Conservation (phyloP, 1,140 invertebrate species). For the Bombus impatiens region DNA sequence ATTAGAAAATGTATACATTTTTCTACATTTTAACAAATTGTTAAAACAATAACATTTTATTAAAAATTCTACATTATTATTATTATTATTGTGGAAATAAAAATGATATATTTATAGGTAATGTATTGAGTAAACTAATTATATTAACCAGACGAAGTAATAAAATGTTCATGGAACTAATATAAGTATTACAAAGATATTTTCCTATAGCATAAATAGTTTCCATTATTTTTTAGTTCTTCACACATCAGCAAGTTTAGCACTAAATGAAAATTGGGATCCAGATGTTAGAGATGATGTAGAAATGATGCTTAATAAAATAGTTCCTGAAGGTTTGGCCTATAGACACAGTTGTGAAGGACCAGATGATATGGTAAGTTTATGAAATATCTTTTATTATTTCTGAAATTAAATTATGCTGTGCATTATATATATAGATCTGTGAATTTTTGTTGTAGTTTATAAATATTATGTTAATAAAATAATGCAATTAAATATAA, state of each 20-base stretch:
- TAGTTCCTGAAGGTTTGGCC: conserved; percentile 97
- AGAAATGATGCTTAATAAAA: conserved; percentile 99
- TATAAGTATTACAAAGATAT: conserved; percentile 7
- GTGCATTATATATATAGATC: not conserved
- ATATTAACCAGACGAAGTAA: not conserved
- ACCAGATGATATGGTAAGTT: conserved; percentile 97
- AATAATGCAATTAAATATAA: not conserved
- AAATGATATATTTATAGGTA: not conserved
- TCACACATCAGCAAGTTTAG: conserved; percentile 98
- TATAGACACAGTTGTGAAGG: conserved; percentile 98
- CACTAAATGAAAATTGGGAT: conserved; percentile 99
- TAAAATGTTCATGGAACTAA: not conserved
- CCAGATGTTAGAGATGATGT: conserved; percentile 98
- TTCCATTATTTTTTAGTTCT: conserved; percentile 89
- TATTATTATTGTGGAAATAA: too few species aligned
- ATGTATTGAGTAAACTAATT: conserved; percentile 26
- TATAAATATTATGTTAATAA: conserved; percentile 3
- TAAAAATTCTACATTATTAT: not conserved
- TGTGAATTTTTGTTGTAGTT: not conserved
- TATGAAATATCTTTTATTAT: not conserved
- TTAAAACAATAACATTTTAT: not conserved
- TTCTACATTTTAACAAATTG: too few species aligned
- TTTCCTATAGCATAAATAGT: not conserved
- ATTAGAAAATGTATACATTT: not conserved
- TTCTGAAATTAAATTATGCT: not conserved